A percentile compares a stretch with the other conserved stretches of the same genome.
These are phyloP conservation scores for Zaprionus vittiger DNA, from an alignment of 1,140 invertebrate species.

Conservation along the genomic window DNA sequence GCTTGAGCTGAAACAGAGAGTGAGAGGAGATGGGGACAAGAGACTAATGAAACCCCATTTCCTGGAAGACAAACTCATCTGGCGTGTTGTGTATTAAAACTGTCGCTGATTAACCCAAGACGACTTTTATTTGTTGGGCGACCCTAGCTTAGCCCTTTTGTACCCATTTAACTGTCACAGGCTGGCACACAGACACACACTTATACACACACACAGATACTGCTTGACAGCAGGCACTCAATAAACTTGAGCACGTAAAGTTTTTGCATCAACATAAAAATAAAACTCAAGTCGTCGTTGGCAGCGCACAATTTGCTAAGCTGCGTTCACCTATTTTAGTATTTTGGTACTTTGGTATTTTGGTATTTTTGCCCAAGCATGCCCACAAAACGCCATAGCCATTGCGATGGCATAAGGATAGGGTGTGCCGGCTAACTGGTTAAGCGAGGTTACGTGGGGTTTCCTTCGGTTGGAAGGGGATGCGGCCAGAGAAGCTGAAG, in stretches of 20 bases:
- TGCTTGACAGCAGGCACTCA: conserved; percentile 51
- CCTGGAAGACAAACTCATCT: conserved; percentile 20
- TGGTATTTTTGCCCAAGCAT: conserved; percentile 19
- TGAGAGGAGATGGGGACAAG: neutral
- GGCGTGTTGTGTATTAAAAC: conserved; percentile 31
- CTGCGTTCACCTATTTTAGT: conserved; percentile 54
- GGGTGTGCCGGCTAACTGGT: conserved; percentile 12
- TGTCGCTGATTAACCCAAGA: conserved; percentile 41
- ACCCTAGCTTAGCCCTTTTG: conserved; percentile 33
- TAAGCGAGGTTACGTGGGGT: neutral
- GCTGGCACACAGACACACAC: conserved; percentile 12
- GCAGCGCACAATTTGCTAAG: conserved; percentile 60
- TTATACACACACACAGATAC: neutral
- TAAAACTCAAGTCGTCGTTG: conserved; percentile 61
- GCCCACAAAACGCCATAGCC: neutral
- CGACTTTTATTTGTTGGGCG: conserved; percentile 25
- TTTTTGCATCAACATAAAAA: conserved; percentile 69
- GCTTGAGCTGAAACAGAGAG: neutral
- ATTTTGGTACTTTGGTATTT: conserved; percentile 22
- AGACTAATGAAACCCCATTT: conserved; percentile 13
- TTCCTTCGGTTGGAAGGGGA: neutral
- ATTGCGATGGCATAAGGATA: conserved; percentile 13
- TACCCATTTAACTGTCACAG: conserved; percentile 39
- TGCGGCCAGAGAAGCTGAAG: neutral
- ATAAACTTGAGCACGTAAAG: conserved; percentile 64